Percentiles rank a stretch among this genome's conserved stretches.
phyloP scores from a whole-genome alignment of 2,113 vertebrate species.

The Paradoxurus hermaphroditus region DNA sequence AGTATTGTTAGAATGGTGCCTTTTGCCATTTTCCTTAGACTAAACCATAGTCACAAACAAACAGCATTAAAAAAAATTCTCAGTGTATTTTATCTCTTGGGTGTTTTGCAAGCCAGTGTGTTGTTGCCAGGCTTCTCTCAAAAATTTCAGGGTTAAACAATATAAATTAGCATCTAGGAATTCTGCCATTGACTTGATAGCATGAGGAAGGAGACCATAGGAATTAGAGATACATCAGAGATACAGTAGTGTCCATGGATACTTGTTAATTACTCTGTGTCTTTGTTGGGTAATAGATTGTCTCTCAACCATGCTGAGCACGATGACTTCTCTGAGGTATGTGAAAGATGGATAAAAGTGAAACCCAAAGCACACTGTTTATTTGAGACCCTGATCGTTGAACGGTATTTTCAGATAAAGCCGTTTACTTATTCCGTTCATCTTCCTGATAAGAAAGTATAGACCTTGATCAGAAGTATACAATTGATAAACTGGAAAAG shows the following conservation, averaged over 20 bases:
- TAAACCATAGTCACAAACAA: not conserved
- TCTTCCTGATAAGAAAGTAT: not conserved
- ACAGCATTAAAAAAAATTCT: not conserved
- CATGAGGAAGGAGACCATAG: not conserved
- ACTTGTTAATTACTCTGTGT: not conserved
- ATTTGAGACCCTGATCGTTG: not conserved
- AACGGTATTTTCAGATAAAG: not conserved
- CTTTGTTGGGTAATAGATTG: not conserved
- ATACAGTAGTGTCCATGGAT: not conserved
- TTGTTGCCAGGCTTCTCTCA: constrained; percentile 26
- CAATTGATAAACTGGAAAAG: not conserved
- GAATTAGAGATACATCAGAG: not conserved
- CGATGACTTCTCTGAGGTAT: not conserved
- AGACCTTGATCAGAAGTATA: not conserved
- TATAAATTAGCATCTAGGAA: constrained; percentile 35
- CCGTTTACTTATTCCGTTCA: not conserved
- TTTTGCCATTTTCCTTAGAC: not conserved
- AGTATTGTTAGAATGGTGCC: not conserved
- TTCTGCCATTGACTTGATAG: constrained; percentile 33
- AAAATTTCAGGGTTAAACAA: not conserved
- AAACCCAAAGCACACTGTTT: not conserved
- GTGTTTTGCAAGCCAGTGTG: not conserved
- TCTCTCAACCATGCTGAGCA: not conserved
- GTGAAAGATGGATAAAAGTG: not conserved
- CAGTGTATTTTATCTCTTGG: not conserved